phyloP scores from a whole-genome alignment of 2,797 vertebrate genomes.

The Darevskia nairensis region DNA sequence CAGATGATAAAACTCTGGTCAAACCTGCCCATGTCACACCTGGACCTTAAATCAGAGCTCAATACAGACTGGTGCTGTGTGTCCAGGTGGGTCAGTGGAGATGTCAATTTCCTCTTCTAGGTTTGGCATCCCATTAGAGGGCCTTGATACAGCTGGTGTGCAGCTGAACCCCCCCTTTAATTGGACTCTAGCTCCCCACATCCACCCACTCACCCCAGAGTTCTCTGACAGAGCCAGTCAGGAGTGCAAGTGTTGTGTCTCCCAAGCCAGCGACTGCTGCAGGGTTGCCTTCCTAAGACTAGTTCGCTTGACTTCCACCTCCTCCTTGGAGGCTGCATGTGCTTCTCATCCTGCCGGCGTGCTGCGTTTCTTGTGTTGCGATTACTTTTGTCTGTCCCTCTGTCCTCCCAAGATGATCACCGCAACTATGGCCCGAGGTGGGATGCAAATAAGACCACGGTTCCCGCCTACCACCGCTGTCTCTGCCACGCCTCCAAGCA shows the following conservation, averaged over 20 bases:
- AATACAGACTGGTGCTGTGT: background rate
- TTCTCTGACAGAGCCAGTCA: background rate
- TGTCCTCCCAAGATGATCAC: conserved; percentile 89
- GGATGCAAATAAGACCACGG: conserved; percentile 88
- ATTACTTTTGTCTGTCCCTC: conserved; percentile 89
- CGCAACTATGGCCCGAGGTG: conserved; percentile 84
- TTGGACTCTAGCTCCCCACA: too few relatives aligned
- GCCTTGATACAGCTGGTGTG: too few relatives aligned
- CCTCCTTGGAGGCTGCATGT: conserved; percentile 72
- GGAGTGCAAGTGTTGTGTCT: background rate
- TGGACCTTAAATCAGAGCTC: background rate
- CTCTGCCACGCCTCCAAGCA: conserved; percentile 82
- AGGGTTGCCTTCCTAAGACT: conserved; percentile 24
- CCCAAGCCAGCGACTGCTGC: background rate
- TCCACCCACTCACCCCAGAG: too few relatives aligned
- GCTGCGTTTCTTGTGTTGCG: conserved; percentile 84
- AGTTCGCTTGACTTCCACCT: conserved; percentile 52
- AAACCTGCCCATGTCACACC: background rate
- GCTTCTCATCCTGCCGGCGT: conserved; percentile 77
- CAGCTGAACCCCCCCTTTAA: too few relatives aligned
- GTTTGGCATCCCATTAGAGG: background rate
- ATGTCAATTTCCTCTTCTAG: background rate
- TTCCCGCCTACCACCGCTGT: conserved; percentile 85
- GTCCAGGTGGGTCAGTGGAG: background rate
- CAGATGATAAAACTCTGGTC: background rate